Conservation (phyloP, 2,113 vertebrate species). For the Scopus umbretta region DNA sequence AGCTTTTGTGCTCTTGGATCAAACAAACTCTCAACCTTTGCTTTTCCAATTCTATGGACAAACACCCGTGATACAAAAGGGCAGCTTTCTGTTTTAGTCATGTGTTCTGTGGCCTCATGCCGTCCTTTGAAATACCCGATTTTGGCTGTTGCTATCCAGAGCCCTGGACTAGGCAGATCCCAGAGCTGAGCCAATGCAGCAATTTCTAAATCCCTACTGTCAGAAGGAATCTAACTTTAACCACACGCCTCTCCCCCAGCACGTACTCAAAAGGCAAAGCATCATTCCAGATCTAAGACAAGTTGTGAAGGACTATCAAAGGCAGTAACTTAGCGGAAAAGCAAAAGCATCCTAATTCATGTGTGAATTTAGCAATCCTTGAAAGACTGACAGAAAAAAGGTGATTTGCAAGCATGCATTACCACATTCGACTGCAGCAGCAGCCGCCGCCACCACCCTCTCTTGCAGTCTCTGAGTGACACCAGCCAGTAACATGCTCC, state of each 20-base stretch:
- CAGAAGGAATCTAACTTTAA: conserved; percentile 43
- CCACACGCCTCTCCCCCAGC: neutral
- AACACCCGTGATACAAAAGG: conserved; percentile 24
- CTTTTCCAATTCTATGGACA: conserved; percentile 34
- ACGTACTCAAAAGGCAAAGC: neutral
- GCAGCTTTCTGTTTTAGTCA: conserved; percentile 40
- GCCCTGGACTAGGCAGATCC: conserved; percentile 3
- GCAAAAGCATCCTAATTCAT: neutral
- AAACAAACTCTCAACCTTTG: conserved; percentile 3
- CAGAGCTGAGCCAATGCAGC: conserved; percentile 16
- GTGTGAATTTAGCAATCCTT: neutral
- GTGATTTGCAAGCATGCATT: neutral
- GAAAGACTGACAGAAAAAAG: neutral
- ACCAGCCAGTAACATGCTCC: neutral
- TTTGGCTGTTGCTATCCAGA: conserved; percentile 16
- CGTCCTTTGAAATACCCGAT: neutral
- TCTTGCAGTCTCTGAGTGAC: neutral
- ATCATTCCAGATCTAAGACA: neutral
- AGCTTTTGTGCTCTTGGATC: conserved; percentile 26
- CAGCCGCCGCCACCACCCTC: neutral
- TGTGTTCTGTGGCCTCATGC: neutral
- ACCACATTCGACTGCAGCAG: neutral
- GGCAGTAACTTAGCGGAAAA: neutral
- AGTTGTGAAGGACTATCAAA: conserved; percentile 5
- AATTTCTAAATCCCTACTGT: conserved; percentile 18